Evolutionary conservation across 2,797 vertebrate genomes (phyloP).

Genomic region (Holocentrus rufus): DNA sequence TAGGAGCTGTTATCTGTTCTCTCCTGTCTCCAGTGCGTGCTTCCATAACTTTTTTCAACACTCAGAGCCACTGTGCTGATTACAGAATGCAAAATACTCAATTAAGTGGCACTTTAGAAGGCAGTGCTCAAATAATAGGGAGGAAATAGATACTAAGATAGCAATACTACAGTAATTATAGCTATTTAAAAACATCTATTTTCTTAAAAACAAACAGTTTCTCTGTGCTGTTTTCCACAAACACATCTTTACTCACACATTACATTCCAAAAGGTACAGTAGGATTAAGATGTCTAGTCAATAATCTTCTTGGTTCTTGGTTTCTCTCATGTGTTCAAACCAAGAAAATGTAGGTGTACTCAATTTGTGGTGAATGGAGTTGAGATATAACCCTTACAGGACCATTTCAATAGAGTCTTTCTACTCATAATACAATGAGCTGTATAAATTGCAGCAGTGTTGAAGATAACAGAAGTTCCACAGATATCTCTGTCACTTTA

Average conservation of each 20-base stretch:
- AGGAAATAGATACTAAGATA: neutral
- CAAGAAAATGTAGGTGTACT: neutral
- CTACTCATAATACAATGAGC: constrained; percentile 25
- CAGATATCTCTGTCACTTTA: constrained; percentile 4
- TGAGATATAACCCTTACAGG: constrained; percentile 13
- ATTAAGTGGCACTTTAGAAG: constrained; percentile 32
- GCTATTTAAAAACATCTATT: neutral
- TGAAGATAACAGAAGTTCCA: neutral
- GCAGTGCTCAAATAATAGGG: constrained; percentile 8
- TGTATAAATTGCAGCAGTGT: constrained; percentile 13
- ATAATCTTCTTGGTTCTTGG: neutral
- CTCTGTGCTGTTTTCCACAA: neutral
- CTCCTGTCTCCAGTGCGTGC: constrained; percentile 15
- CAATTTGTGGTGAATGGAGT: constrained; percentile 1
- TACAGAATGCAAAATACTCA: constrained; percentile 23
- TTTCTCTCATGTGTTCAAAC: neutral
- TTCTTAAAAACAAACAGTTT: neutral
- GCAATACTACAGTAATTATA: neutral
- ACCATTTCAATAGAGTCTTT: constrained; percentile 30
- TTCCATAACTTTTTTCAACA: constrained; percentile 24
- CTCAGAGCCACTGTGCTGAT: constrained; percentile 28
- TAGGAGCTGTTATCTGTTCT: constrained; percentile 37
- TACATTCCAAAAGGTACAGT: neutral
- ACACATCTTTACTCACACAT: neutral
- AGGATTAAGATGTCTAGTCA: neutral